A percentile compares a stretch with the other conserved stretches of the same genome.
Evolutionary conservation across 2,888 invertebrate species (phyloP).

Genomic region (Sesamia inferens): DNA sequence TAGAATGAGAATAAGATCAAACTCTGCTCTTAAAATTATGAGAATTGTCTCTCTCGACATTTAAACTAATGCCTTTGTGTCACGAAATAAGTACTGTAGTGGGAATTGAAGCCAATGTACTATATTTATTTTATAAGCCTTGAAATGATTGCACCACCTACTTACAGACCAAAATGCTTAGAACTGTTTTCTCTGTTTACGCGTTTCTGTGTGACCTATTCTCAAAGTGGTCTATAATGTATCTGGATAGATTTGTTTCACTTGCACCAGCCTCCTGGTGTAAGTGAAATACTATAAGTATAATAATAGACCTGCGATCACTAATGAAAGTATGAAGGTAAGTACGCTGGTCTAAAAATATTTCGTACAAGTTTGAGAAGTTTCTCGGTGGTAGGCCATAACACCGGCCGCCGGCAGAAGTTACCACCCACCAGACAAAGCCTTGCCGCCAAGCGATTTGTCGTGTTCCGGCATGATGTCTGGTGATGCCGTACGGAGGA

Average conservation of each 20-base stretch:
- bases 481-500: too few relatives aligned
- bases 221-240: slow-evolving; percentile 8
- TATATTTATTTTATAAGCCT: neutral
- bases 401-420: too few relatives aligned
- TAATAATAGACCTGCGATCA: slow-evolving; percentile 26
- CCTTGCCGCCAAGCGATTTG: too few relatives aligned
- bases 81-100: neutral
- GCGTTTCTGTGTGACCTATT: slow-evolving; percentile 29
- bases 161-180: neutral
- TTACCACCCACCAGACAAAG: too few relatives aligned
- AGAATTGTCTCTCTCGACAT: too few relatives aligned
- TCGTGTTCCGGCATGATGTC: too few relatives aligned
- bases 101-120: neutral
- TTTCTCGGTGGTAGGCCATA: too few relatives aligned
- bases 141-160: neutral
- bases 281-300: too few relatives aligned
- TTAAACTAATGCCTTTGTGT: neutral
- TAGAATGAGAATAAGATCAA: neutral
- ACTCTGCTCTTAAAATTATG: too few relatives aligned
- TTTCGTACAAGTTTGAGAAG: neutral
- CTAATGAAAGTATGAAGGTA: slow-evolving; percentile 34
- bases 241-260: slow-evolving; percentile 16
- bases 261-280: too few relatives aligned
- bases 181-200: slow-evolving; percentile 5
- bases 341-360: slow-evolving; percentile 27